These are phyloP conservation scores for Clostera curtula DNA, from an alignment of 2,888 invertebrate genomes.

Conservation along the genomic window DNA sequence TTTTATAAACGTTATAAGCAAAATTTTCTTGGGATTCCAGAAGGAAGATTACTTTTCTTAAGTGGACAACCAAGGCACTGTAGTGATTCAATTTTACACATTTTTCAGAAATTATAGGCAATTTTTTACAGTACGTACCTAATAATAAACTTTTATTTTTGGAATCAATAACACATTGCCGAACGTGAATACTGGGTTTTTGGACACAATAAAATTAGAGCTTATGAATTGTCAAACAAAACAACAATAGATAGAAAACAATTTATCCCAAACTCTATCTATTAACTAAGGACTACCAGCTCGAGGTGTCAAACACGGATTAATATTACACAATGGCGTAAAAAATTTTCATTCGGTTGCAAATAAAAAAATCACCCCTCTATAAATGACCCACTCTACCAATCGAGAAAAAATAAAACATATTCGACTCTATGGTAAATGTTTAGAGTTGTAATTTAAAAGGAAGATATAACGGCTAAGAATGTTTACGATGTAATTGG, in stretches of 20 bases:
- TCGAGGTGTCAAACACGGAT: constrained; percentile 68
- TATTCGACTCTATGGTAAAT: constrained; percentile 13
- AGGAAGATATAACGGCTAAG: constrained; percentile 7
- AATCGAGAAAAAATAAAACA: constrained; percentile 10
- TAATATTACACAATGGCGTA: constrained; percentile 60
- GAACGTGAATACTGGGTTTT: no score
- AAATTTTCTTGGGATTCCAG: no score
- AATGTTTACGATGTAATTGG: constrained; percentile 65
- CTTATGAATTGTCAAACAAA: constrained; percentile 25
- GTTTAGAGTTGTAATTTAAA: constrained; percentile 14
- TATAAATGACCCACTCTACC: constrained; percentile 21
- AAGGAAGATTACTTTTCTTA: no score
- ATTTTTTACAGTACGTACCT: no score
- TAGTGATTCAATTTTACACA: no score
- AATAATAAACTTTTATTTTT: no score
- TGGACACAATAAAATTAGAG: no score
- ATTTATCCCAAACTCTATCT: constrained; percentile 39
- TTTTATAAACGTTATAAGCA: no score
- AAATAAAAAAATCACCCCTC: constrained; percentile 49
- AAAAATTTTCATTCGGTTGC: constrained; percentile 59
- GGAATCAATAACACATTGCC: no score
- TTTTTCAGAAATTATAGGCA: no score
- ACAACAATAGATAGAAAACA: constrained; percentile 40
- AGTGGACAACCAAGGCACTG: no score
- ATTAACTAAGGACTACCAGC: constrained; percentile 60